phyloP scores from a whole-genome alignment of 2,797 vertebrate genomes.

The Arrhamphus sclerolepis region DNA sequence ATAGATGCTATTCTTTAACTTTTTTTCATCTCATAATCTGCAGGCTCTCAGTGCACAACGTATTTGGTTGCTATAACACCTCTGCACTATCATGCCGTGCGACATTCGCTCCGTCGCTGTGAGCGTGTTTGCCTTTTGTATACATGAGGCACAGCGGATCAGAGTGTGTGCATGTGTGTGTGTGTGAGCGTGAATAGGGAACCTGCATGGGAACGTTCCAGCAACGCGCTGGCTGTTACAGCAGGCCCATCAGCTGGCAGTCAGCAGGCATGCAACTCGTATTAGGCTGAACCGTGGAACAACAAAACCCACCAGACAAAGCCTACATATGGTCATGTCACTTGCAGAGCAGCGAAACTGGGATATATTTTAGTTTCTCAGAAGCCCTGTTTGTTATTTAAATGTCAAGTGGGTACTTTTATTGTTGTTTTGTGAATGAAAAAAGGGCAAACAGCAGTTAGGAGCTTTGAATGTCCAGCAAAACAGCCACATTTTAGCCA shows the following conservation, averaged over 20 bases:
- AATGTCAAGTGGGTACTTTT: too few relatives aligned
- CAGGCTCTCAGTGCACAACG: too few relatives aligned
- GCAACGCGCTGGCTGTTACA: constrained; percentile 60
- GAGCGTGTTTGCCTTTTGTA: not conserved
- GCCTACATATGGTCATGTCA: constrained; percentile 18
- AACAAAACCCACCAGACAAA: constrained; percentile 57
- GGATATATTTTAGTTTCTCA: not conserved
- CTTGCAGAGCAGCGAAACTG: not conserved
- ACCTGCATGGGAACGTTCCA: constrained; percentile 76
- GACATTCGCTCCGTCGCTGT: too few relatives aligned
- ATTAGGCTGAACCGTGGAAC: constrained; percentile 42
- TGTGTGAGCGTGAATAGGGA: constrained; percentile 50
- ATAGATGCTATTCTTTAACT: too few relatives aligned
- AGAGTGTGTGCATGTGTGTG: constrained; percentile 13
- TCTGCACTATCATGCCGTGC: too few relatives aligned
- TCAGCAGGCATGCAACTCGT: constrained; percentile 66
- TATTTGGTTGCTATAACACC: too few relatives aligned
- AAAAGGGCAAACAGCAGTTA: too few relatives aligned
- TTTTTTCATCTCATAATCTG: too few relatives aligned
- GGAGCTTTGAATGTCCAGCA: too few relatives aligned
- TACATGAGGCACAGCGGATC: constrained; percentile 15
- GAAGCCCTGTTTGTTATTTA: not conserved
- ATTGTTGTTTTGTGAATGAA: too few relatives aligned
- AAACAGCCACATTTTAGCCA: too few relatives aligned
- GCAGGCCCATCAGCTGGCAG: constrained; percentile 66